These are phyloP conservation scores for Siderastrea radians DNA, from an alignment of 92 coral and sea anemone genomes.

Conservation along the genomic window DNA sequence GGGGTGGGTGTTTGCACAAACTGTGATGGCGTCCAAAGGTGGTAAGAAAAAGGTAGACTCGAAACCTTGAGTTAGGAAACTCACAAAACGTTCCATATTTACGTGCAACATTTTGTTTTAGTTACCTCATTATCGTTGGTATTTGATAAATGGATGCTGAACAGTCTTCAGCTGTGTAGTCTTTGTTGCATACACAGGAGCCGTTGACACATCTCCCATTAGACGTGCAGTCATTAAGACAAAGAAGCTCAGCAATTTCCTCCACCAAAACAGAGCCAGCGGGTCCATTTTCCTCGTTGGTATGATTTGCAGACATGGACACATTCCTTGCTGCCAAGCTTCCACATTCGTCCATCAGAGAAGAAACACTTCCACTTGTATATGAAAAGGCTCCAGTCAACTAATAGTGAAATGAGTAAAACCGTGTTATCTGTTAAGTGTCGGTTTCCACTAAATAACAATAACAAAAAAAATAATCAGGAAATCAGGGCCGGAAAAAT, in stretches of 20 bases:
- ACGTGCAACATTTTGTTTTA: too few relatives aligned
- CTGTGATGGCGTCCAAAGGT: too few relatives aligned
- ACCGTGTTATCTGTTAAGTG: too few relatives aligned
- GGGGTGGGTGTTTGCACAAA: too few relatives aligned
- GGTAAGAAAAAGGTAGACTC: too few relatives aligned
- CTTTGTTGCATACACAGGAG: slow-evolving; percentile 55
- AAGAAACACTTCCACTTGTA: background rate
- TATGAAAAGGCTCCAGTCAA: slow-evolving; percentile 17
- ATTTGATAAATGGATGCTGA: slow-evolving; percentile 34
- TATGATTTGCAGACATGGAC: background rate
- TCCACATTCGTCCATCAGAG: background rate
- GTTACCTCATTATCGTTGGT: slow-evolving; percentile 28
- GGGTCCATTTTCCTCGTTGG: too few relatives aligned
- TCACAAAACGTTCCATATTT: too few relatives aligned
- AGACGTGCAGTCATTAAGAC: slow-evolving; percentile 61
- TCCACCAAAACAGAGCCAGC: background rate
- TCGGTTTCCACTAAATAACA: too few relatives aligned
- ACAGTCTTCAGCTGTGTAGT: slow-evolving; percentile 52
- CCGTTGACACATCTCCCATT: slow-evolving; percentile 61
- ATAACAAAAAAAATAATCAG: background rate
- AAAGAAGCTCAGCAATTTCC: background rate
- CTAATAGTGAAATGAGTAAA: too few relatives aligned
- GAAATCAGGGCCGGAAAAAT: too few relatives aligned
- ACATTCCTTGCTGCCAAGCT: slow-evolving; percentile 6
- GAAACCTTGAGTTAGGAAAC: too few relatives aligned